These are phyloP conservation scores for Watsonalla cultraria DNA, from an alignment of 2,888 invertebrate species.

Conservation along the genomic window DNA sequence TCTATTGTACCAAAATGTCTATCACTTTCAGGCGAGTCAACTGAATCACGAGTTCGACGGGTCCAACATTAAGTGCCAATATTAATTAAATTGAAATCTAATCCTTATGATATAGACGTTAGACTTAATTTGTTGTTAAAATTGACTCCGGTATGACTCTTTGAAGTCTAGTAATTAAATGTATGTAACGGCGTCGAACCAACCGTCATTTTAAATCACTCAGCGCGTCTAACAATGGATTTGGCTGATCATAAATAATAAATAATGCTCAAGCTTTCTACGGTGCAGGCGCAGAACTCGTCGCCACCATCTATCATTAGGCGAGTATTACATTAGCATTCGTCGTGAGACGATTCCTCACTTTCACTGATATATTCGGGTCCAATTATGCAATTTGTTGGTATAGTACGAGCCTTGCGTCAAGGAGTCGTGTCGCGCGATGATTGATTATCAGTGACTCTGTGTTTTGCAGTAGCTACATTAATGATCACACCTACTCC, in stretches of 20 bases:
- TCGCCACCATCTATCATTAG: conserved; percentile 60
- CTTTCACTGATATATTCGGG: conserved; percentile 68
- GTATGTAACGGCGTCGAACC: conserved; percentile 11
- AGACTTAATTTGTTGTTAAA: conserved; percentile 10
- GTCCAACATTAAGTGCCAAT: conserved; percentile 1
- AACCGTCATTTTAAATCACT: conserved; percentile 55
- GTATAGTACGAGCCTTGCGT: conserved; percentile 29
- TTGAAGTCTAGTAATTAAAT: conserved; percentile 27
- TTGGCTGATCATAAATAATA: conserved; percentile 56
- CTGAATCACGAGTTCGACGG: neutral
- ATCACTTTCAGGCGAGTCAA: neutral
- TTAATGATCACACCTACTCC: neutral
- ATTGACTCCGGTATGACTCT: conserved; percentile 4
- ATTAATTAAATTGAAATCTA: conserved; percentile 3
- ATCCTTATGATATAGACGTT: conserved; percentile 16
- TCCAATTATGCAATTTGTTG: conserved; percentile 63
- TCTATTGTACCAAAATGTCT: neutral
- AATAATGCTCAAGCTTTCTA: conserved; percentile 61
- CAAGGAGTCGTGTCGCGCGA: conserved; percentile 22
- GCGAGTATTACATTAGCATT: conserved; percentile 49
- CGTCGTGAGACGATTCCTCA: conserved; percentile 59
- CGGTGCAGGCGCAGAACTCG: conserved; percentile 32
- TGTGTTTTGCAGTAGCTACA: conserved; percentile 7
- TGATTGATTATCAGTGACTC: conserved; percentile 18
- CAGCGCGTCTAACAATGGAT: conserved; percentile 53